Evolutionary conservation across 2,888 invertebrate genomes (phyloP).

Genomic region (Trichogramma dendrolimi): DNA sequence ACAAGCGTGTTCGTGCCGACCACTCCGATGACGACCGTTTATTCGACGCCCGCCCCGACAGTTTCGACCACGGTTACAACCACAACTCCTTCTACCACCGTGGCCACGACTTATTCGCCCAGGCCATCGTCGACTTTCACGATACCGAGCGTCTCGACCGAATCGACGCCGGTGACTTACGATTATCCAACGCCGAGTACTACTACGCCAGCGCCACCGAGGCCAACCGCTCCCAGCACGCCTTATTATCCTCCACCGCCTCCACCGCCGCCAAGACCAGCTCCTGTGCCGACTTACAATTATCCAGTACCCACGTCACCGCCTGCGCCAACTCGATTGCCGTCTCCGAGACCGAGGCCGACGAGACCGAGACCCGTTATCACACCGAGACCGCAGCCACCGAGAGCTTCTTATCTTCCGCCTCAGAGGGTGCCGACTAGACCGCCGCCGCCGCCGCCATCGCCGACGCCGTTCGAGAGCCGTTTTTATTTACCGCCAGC

Average conservation of each 20-base stretch:
- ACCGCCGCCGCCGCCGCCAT: conserved; percentile 17
- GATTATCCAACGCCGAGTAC: conserved; percentile 22
- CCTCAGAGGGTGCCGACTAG: conserved; percentile 21
- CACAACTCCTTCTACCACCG: conserved; percentile 5
- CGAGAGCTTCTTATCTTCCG: conserved; percentile 26
- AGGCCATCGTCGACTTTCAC: conserved; percentile 3
- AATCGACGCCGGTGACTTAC: conserved; percentile 12
- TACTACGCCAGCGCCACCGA: conserved; percentile 14
- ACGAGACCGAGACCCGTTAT: conserved; percentile 24
- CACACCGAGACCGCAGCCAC: conserved; percentile 23
- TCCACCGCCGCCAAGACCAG: neutral
- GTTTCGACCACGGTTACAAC: conserved; percentile 5
- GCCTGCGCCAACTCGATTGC: conserved; percentile 16
- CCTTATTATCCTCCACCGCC: conserved; percentile 11
- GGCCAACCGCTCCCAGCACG: conserved; percentile 1
- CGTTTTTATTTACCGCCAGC: conserved; percentile 14
- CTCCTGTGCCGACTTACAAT: conserved; percentile 13
- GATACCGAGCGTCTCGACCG: too few species aligned
- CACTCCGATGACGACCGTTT: conserved; percentile 9
- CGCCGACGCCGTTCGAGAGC: conserved; percentile 11
- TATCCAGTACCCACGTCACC: conserved; percentile 13
- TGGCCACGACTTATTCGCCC: neutral
- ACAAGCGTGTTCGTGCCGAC: conserved; percentile 2
- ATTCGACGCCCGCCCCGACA: conserved; percentile 21
- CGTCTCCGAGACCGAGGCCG: conserved; percentile 18